Percentiles rank a stretch among this genome's conserved stretches.
Conservation (phyloP, 2,113 vertebrate species). For the Trichechus manatus region DNA sequence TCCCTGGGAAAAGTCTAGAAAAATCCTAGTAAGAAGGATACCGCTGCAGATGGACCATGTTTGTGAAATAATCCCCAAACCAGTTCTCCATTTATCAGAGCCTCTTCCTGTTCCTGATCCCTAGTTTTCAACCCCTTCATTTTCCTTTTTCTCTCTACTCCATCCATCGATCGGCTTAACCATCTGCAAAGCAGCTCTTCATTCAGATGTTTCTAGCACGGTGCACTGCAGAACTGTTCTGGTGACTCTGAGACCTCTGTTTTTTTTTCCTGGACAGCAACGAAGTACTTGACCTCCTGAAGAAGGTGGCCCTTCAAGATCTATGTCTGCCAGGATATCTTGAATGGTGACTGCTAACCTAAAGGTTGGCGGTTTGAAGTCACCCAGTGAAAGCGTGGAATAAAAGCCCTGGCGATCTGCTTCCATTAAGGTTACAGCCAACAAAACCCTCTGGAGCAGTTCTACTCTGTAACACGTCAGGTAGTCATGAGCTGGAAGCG, state of each 20-base stretch:
- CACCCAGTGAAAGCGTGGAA: too few species aligned
- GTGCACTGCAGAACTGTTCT: fast-evolving
- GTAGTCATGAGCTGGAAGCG: too few species aligned
- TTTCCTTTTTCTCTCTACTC: not conserved
- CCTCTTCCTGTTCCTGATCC: not conserved
- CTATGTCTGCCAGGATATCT: not conserved
- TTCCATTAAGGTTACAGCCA: too few species aligned
- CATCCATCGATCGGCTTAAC: not conserved
- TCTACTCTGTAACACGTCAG: too few species aligned
- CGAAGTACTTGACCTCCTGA: not conserved
- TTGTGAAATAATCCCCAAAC: not conserved
- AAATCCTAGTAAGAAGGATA: not conserved
- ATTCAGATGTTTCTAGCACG: not conserved
- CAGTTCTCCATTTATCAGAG: not conserved
- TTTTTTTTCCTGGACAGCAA: not conserved
- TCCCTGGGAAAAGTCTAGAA: not conserved
- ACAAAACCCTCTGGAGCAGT: too few species aligned
- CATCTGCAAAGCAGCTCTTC: not conserved
- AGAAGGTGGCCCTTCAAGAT: not conserved
- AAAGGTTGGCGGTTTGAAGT: too few species aligned
- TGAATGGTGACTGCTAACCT: not conserved
- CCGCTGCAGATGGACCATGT: not conserved
- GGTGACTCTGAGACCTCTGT: not conserved
- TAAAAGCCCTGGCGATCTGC: too few species aligned
- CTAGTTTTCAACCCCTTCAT: not conserved